Evolutionary conservation across 2,797 vertebrate species (phyloP).

Genomic region (Microchirus variegatus): DNA sequence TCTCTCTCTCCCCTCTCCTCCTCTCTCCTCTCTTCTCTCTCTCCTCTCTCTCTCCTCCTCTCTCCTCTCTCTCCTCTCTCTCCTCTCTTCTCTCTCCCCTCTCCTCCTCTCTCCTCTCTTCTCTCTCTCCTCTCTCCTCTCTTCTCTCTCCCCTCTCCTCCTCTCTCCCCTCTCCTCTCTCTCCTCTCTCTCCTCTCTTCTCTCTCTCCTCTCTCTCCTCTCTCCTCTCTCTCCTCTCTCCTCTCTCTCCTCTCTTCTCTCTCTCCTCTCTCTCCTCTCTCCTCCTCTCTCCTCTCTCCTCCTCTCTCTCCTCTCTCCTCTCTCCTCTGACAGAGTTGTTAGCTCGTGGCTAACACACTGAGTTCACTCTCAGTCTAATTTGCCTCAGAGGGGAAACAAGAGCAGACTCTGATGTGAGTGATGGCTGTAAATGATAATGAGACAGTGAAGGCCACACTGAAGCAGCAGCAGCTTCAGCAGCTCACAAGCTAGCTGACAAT

Average conservation of each 20-base stretch:
- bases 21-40: too few relatives aligned
- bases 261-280: too few relatives aligned
- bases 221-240: too few relatives aligned
- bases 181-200: slow-evolving; percentile 36
- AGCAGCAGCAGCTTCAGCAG: not conserved
- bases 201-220: slow-evolving; percentile 60
- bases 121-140: too few relatives aligned
- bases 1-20: slow-evolving; percentile 28
- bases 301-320: slow-evolving; percentile 46
- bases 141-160: slow-evolving; percentile 42
- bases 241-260: slow-evolving; percentile 55
- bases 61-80: slow-evolving; percentile 58
- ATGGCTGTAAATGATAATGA: slow-evolving; percentile 61
- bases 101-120: slow-evolving; percentile 29
- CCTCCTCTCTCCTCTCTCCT: slow-evolving; percentile 21
- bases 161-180: too few relatives aligned
- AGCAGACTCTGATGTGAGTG: slow-evolving; percentile 43
- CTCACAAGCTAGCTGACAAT: too few relatives aligned
- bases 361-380: slow-evolving; percentile 72
- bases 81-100: too few relatives aligned
- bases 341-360: slow-evolving; percentile 72
- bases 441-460: slow-evolving; percentile 29
- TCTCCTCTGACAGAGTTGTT: slow-evolving; percentile 63
- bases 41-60: slow-evolving; percentile 35
- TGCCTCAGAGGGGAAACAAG: slow-evolving; percentile 72